Percentiles rank a stretch among this genome's conserved stretches.
Evolutionary conservation across 2,888 invertebrate genomes (phyloP).

Genomic region (Ochropleura leucogaster): DNA sequence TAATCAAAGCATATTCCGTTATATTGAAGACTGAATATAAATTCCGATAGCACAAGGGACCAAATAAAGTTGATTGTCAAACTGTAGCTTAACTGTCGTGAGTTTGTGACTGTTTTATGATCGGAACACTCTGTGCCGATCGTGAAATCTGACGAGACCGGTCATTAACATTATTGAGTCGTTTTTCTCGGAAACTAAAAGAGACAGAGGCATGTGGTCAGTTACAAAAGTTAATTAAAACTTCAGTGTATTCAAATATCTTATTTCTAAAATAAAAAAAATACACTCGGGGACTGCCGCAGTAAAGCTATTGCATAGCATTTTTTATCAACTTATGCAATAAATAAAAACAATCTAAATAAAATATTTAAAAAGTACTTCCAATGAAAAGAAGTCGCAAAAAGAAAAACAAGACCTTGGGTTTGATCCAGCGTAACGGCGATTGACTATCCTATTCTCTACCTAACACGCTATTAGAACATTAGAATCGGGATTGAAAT

Average conservation of each 20-base stretch:
- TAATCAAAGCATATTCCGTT: background rate
- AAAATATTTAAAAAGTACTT: too few relatives aligned
- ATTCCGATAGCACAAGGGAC: background rate
- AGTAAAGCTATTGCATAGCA: too few relatives aligned
- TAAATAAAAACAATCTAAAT: too few relatives aligned
- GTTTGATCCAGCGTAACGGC: too few relatives aligned
- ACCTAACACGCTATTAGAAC: too few relatives aligned
- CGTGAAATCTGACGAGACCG: conserved; percentile 34
- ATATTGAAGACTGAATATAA: conserved; percentile 1
- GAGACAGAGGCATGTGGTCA: background rate
- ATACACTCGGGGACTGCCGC: too few relatives aligned
- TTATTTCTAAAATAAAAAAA: too few relatives aligned
- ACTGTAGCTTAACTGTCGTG: background rate
- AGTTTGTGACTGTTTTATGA: conserved; percentile 34
- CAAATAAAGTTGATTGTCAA: conserved; percentile 16
- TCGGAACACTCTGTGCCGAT: conserved; percentile 22
- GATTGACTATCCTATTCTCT: too few relatives aligned
- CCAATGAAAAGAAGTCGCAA: too few relatives aligned
- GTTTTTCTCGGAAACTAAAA: background rate
- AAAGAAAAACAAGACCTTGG: too few relatives aligned
- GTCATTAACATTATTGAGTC: conserved; percentile 20
- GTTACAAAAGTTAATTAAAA: background rate
- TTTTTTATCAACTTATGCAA: too few relatives aligned
- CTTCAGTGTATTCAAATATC: background rate
- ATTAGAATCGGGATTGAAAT: too few relatives aligned